Base-by-base conservation (phyloP, 2,113 vertebrate genomes). In the Pipra filicauda region DNA sequence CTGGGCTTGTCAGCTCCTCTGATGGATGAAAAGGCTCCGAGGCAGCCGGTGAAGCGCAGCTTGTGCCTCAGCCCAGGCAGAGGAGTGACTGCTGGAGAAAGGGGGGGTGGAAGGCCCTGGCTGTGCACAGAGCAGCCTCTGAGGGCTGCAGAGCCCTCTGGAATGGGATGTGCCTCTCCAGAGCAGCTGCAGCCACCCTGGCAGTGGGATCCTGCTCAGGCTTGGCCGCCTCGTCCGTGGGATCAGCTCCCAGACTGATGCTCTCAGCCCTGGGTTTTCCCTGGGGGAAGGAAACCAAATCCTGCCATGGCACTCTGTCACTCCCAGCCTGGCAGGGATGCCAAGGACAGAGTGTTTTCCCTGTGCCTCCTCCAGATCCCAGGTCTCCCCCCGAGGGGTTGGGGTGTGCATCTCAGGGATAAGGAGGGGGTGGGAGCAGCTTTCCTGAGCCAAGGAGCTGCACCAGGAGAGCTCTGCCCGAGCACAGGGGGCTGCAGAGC, bases 281-380 rank as follows among this genome's bases (percentile, higher is more conserved):
- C 46, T 1, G 0, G 23, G 71, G 89, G 33, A 65, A 88, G 33
- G 41, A 49, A 75, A 31, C 13, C 49, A 6, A 69, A 82, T 37
- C 62, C 41, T 24, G 9, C 33, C 55, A 17, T 28, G n/a, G 0
- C 3, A 1, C 26, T 27, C 44, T 6, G 1, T 5, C 39, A 0
- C 26, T 64, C 52, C 83, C 54, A 28, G 8, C 80, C 55, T 74
- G 18, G 27, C 69, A 35, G 69, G 5, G 35, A 12, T 43, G 20
- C 23, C 43, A 11, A 11, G 44, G 31, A 6, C 3, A 0, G 12
- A 46, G 31, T 22, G 8, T 12, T 35, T 22, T 74, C 49, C 70
- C 48, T 24, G 65, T 14, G 35, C 82, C 64, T 85, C 85, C 82
- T 59, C 54, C 82, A 12, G 9, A 46, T 77, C 41, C 41, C 30